Percentiles rank a stretch among this genome's conserved stretches.
These are phyloP conservation scores for Shargacucullia verbasci DNA, from an alignment of 2,888 invertebrate genomes.

Conservation along the genomic window DNA sequence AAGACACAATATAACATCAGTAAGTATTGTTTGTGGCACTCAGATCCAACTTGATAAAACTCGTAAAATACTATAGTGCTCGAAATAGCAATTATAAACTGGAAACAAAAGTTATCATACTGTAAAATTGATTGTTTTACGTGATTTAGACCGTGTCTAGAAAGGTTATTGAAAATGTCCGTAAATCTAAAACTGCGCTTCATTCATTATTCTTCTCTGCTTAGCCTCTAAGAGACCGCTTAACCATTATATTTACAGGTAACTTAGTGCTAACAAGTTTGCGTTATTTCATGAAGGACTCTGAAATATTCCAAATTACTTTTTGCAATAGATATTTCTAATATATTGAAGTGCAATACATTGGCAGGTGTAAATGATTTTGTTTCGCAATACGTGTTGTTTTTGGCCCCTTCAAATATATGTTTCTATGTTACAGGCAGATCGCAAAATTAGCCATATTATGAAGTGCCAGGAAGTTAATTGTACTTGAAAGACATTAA, in stretches of 20 bases:
- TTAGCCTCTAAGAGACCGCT: slow-evolving; percentile 84
- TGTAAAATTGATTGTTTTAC: too few relatives aligned
- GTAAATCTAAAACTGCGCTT: slow-evolving; percentile 78
- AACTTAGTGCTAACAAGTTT: slow-evolving; percentile 53
- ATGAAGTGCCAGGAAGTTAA: slow-evolving; percentile 25
- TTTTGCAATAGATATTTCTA: slow-evolving; percentile 18
- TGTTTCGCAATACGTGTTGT: slow-evolving; percentile 26
- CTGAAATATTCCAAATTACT: slow-evolving; percentile 35
- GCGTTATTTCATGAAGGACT: slow-evolving; percentile 60
- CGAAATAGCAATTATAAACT: too few relatives aligned
- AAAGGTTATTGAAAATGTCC: too few relatives aligned
- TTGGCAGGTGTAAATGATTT: slow-evolving; percentile 28
- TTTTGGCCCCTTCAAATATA: slow-evolving; percentile 55
- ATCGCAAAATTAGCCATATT: slow-evolving; percentile 17
- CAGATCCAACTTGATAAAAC: too few relatives aligned
- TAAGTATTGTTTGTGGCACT: too few relatives aligned
- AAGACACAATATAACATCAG: too few relatives aligned
- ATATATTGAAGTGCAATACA: slow-evolving; percentile 40
- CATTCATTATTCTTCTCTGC: slow-evolving; percentile 63
- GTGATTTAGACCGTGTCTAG: too few relatives aligned
- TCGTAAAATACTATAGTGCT: too few relatives aligned
- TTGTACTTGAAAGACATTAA: slow-evolving; percentile 48
- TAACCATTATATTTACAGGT: slow-evolving; percentile 73
- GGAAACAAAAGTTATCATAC: too few relatives aligned
- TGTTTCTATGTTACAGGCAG: slow-evolving; percentile 15